Percentiles rank a stretch among this genome's conserved stretches.
Evolutionary conservation across 1,140 invertebrate genomes (phyloP).

Genomic region (Gonatopus flavifemur): DNA sequence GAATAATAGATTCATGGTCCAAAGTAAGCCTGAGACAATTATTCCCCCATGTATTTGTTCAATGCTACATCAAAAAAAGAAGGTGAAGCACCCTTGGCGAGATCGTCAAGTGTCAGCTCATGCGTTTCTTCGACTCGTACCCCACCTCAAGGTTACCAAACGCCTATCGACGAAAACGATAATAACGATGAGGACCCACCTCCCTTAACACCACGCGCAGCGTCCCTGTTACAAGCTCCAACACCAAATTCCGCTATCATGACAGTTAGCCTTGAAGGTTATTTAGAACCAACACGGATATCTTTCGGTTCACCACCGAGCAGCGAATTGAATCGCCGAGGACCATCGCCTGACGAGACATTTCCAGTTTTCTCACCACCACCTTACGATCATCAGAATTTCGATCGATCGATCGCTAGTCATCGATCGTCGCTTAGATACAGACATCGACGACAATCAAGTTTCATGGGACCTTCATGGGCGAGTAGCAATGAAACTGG

Average conservation of each 20-base stretch:
- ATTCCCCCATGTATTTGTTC: too few relatives aligned
- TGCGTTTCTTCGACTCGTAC: constrained; percentile 61
- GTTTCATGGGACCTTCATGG: constrained; percentile 61
- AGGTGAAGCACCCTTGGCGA: constrained; percentile 60
- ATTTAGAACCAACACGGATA: constrained; percentile 77
- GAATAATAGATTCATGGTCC: too few relatives aligned
- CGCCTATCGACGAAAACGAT: constrained; percentile 59
- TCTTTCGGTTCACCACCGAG: constrained; percentile 76
- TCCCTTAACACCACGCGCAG: constrained; percentile 59
- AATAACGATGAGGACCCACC: constrained; percentile 48
- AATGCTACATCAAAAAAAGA: constrained; percentile 33
- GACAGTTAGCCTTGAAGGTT: constrained; percentile 81
- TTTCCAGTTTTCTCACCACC: constrained; percentile 84
- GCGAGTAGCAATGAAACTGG: too few relatives aligned
- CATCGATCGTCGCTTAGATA: constrained; percentile 2
- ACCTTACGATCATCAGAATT: constrained; percentile 57
- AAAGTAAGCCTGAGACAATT: too few relatives aligned
- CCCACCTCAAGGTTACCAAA: constrained; percentile 68
- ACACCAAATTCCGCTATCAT: constrained; percentile 83
- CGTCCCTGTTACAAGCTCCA: constrained; percentile 63
- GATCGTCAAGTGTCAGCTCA: constrained; percentile 63
- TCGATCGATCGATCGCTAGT: constrained; percentile 24
- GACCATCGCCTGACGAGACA: constrained; percentile 73
- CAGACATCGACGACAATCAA: constrained; percentile 52
- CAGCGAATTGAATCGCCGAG: constrained; percentile 68